Evolutionary conservation across 2,113 vertebrate species (phyloP).

Genomic region (Myiagra hebetior): DNA sequence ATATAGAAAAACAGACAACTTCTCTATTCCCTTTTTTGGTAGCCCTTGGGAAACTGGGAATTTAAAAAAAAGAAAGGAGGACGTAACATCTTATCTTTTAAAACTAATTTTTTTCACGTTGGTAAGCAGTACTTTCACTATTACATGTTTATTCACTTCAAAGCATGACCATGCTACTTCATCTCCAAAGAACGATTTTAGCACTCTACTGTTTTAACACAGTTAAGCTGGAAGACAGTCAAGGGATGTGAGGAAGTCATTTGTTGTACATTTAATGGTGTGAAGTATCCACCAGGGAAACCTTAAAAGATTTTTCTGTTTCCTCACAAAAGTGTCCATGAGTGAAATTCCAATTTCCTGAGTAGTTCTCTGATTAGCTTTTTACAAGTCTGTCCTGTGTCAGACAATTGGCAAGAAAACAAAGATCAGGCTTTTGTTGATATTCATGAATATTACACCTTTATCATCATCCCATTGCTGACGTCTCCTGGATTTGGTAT

Average conservation of each 20-base stretch:
- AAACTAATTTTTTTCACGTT: not conserved
- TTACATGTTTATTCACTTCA: not conserved
- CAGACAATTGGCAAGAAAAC: not conserved
- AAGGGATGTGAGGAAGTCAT: not conserved
- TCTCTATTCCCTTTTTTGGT: not conserved
- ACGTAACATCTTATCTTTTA: not conserved
- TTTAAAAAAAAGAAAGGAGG: not conserved
- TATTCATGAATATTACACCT: not conserved
- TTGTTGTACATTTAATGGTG: constrained; percentile 8
- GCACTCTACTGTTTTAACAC: not conserved
- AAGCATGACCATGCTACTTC: not conserved
- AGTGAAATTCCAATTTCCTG: constrained; percentile 24
- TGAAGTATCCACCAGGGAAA: constrained; percentile 3
- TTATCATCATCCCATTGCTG: not conserved
- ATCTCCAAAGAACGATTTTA: constrained; percentile 18
- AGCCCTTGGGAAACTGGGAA: not conserved
- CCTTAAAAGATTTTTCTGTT: not conserved
- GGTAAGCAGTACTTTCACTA: not conserved
- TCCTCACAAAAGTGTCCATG: not conserved
- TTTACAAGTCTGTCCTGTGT: not conserved
- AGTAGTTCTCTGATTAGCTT: not conserved
- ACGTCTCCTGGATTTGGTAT: not conserved
- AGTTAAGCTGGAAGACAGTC: constrained; percentile 18
- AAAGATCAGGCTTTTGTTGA: not conserved
- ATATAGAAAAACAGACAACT: not conserved